Conservation (phyloP, 2,888 invertebrate species). For the Himalopsyche kuldschensis region DNA sequence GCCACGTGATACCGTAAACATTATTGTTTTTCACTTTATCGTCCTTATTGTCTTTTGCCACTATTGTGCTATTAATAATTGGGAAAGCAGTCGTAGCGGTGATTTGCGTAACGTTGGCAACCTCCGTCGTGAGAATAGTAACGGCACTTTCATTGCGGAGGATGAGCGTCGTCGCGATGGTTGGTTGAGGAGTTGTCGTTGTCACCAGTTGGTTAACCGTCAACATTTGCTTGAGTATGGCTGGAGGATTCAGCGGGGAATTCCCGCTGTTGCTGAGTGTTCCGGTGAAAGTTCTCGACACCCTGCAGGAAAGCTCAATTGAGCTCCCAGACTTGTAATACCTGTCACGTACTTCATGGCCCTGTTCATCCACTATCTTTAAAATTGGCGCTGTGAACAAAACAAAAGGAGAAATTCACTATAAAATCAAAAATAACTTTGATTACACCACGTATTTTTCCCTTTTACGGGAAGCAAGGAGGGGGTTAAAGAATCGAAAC, state of each 20-base stretch:
- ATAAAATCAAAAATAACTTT: too few species aligned
- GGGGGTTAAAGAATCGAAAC: too few species aligned
- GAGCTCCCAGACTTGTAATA: slow-evolving; percentile 76
- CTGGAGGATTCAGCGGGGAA: slow-evolving; percentile 4
- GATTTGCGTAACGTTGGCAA: slow-evolving; percentile 47
- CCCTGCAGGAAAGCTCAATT: slow-evolving; percentile 68
- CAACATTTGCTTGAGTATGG: slow-evolving; percentile 15
- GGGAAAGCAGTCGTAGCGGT: slow-evolving; percentile 52
- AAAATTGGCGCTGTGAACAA: slow-evolving; percentile 67
- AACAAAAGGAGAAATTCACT: too few species aligned
- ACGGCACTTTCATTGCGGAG: slow-evolving; percentile 39
- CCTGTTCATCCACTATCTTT: slow-evolving; percentile 70
- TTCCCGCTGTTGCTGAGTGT: slow-evolving; percentile 38
- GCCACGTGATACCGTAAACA: slow-evolving; percentile 55
- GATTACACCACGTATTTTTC: too few species aligned
- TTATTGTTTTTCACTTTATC: slow-evolving; percentile 46
- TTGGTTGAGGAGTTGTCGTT: slow-evolving; percentile 45
- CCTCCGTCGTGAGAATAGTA: slow-evolving; percentile 52
- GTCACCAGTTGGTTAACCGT: slow-evolving; percentile 17
- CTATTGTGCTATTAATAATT: not conserved
- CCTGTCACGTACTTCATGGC: slow-evolving; percentile 69
- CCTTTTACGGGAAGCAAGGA: too few species aligned
- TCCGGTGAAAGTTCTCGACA: slow-evolving; percentile 52
- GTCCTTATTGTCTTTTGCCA: slow-evolving; percentile 11
- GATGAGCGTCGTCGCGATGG: slow-evolving; percentile 40